Conservation (phyloP, 2,888 invertebrate genomes). For the Helleia helle region DNA sequence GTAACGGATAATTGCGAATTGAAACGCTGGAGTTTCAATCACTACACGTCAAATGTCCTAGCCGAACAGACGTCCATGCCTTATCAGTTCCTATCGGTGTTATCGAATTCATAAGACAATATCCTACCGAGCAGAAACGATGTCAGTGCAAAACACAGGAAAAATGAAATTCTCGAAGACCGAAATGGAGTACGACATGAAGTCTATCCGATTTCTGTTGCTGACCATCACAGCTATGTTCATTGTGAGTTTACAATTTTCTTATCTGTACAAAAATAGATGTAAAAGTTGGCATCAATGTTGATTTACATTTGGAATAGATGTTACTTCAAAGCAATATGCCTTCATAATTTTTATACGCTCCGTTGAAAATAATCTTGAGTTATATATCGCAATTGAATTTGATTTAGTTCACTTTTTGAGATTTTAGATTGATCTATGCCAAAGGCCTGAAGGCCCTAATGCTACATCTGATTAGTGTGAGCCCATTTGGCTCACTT, state of each 20-base stretch:
- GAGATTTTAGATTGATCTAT: too few species aligned
- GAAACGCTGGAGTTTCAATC: neutral
- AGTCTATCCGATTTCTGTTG: conserved; percentile 58
- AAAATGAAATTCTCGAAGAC: conserved; percentile 51
- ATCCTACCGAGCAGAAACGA: conserved; percentile 19
- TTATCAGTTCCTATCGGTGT: conserved; percentile 13
- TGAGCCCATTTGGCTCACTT: too few species aligned
- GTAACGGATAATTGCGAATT: neutral
- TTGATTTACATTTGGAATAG: too few species aligned
- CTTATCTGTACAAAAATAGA: neutral
- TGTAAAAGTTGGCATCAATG: neutral
- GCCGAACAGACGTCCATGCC: conserved; percentile 6
- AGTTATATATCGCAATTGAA: too few species aligned
- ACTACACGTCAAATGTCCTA: neutral
- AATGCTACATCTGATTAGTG: too few species aligned
- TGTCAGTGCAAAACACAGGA: conserved; percentile 28
- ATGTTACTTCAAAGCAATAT: too few species aligned
- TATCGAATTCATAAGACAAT: neutral
- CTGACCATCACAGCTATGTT: conserved; percentile 62
- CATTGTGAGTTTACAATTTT: conserved; percentile 40
- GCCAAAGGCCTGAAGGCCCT: too few species aligned
- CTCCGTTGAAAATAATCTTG: too few species aligned
- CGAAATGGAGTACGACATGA: conserved; percentile 61
- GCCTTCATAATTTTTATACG: neutral
- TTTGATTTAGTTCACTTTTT: too few species aligned